Evolutionary conservation across 1,140 invertebrate genomes (phyloP), one percentile per base, ranked within the genome.

Genomic region (Agrypnia vestita): DNA sequence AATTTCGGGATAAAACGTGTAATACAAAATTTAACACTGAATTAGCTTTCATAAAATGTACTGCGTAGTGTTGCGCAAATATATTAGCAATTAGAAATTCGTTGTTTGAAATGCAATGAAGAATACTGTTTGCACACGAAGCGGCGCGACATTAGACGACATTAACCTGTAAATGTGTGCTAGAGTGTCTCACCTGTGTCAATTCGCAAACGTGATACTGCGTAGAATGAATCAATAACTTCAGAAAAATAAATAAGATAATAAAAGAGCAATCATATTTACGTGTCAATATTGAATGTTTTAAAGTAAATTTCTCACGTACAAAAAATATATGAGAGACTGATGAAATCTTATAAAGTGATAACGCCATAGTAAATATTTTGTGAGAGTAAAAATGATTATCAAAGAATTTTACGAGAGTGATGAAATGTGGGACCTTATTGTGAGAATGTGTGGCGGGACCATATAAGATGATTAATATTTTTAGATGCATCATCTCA

Each of bases 211-310:
- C 62, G 35, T 46, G 62, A 12, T 15, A 56, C 53, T 7, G 15
- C 19, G 53, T 6, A 46, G 43, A 17, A 64, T 25, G 43, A 15
- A 56, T n/a, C 11, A 56, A 56, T 56, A 56, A 56, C 8, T n/a
- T 46, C 9, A 6, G 13, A 25, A 44, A 43, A 46, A 64, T 64
- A 64, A 64, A 64, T 15, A 64, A 44, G 62, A 64, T 64, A 64
- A 64, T 15, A n/a, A 35, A n/a, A 12, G 62, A 44, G 13, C 35
- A 44, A 62, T 35, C 62, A 44, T 64, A 64, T 64, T 64, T 64
- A 44, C 35, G n/a, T 15, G 53, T n/a, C n/a, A n/a, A n/a, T n/a
- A 35, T 6, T 35, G 1, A 35, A 35, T 35, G 25, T 35, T 35
- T 35, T 35, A 35, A 35, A 35, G 6, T 3, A 35, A 35, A 35